Base-by-base conservation (phyloP, 92 coral and sea anemone genomes). In the Meandrina meandrites region DNA sequence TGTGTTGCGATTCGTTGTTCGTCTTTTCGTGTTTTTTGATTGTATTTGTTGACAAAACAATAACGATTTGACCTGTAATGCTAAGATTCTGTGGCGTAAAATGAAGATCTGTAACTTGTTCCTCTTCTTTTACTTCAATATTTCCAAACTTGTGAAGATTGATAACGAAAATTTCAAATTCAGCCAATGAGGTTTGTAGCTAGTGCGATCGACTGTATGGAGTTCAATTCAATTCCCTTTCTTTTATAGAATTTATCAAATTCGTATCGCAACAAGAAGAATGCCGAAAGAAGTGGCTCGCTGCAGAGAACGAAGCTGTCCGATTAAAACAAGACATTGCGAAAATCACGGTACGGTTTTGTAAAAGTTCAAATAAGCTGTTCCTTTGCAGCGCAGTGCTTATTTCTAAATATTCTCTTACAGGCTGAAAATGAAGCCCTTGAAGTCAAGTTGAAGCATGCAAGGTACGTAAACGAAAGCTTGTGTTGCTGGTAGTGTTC, bases 391-490 rank as follows among this genome's bases (percentile, higher is more conserved):
- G n/a, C n/a, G n/a, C n/a, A n/a, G n/a, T n/a, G n/a, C n/a, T n/a
- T n/a, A n/a, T n/a, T n/a, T n/a, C n/a, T n/a, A n/a, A n/a, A 6
- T 5, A 18, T 75, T 81, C 18, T 67, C 48, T 87, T 89, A 21
- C 76, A 97, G 99, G 99, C 98, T 37, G 98, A 95, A 82, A 97
- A 93, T 79, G 99, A 97, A 83, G 93, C 99, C 1, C 94, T 97
- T 62, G 93, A 97, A 74, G 99, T 93, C 18, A 93, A 97, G 84
- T 78, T 97, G 22, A 97, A 97, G 78, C 99, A 97, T 92, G 98
- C 99, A 24, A 93, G 99, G 99, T 97, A 85, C n/a, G 79, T 9
- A 45, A 4, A 60, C 18, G 21, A 19, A 58, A 34, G 2, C 40
- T 4, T 24, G 1, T 0, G 91, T 9, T 50, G 11, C 12, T 51